Percentiles rank a stretch among this genome's conserved stretches.
These are phyloP conservation scores for Tridacna gigas DNA, from an alignment of 2,888 invertebrate genomes.

Conservation along the genomic window DNA sequence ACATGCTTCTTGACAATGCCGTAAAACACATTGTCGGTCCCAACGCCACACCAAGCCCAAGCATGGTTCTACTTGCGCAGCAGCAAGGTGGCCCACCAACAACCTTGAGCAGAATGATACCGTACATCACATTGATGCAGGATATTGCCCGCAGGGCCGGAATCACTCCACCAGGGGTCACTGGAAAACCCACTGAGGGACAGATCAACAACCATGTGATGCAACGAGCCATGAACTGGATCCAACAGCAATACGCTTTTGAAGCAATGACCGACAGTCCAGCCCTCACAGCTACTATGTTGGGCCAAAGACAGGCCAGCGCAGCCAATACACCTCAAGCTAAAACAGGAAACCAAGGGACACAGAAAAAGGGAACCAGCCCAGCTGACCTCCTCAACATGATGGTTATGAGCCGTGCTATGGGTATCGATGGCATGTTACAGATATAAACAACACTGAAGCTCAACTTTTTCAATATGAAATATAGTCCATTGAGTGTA, in stretches of 20 bases:
- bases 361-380: not conserved
- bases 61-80: constrained; percentile 42
- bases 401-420: constrained; percentile 19
- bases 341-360: not conserved
- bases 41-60: constrained; percentile 37
- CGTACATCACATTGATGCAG: constrained; percentile 47
- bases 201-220: constrained; percentile 49
- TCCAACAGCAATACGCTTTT: constrained; percentile 36
- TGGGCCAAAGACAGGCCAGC: not conserved
- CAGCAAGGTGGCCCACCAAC: constrained; percentile 44
- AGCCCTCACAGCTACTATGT: constrained; percentile 7
- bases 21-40: constrained; percentile 54
- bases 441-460: not conserved
- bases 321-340: not conserved
- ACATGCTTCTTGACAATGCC: constrained; percentile 37
- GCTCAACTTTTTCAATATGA: too few relatives aligned
- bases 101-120: constrained; percentile 32
- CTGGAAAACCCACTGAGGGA: constrained; percentile 33
- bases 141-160: constrained; percentile 35
- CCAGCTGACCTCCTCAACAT: constrained; percentile 9
- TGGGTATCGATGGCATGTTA: constrained; percentile 2
- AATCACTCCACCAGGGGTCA: constrained; percentile 42
- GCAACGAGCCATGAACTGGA: constrained; percentile 43
- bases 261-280: constrained; percentile 44
- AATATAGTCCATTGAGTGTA: too few relatives aligned